phyloP scores from a whole-genome alignment of 2,797 vertebrate species.

The Anguilla obscura region DNA sequence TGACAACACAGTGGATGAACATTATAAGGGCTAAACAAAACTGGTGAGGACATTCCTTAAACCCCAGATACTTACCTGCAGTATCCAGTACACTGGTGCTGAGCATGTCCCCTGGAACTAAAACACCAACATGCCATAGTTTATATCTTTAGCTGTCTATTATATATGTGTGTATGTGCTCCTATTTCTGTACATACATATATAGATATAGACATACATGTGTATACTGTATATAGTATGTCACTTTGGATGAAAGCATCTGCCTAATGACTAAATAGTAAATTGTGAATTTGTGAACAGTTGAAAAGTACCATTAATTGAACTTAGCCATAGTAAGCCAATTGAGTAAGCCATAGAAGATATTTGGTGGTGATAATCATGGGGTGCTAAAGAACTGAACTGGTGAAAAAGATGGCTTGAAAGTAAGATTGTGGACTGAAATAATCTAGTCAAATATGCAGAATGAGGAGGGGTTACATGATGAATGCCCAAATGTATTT shows the following conservation, averaged over 20 bases:
- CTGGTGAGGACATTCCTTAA: background rate
- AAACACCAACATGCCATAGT: background rate
- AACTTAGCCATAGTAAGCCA: too few species aligned
- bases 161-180: background rate
- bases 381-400: background rate
- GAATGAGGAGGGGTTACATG: background rate
- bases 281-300: too few species aligned
- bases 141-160: background rate
- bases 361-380: background rate
- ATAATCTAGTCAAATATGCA: background rate
- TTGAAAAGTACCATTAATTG: too few species aligned
- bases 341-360: background rate
- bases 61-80: conserved; percentile 41
- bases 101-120: conserved; percentile 29
- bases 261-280: too few species aligned
- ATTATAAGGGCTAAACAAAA: background rate
- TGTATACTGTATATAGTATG: too few species aligned
- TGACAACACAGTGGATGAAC: conserved; percentile 12
- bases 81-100: conserved; percentile 41
- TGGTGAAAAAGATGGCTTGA: background rate
- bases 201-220: too few species aligned
- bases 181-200: background rate
- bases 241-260: background rate
- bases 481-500: background rate
- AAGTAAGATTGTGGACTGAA: background rate